Evolutionary conservation across 2,888 invertebrate genomes (phyloP).

Genomic region (Fabriciana adippe): DNA sequence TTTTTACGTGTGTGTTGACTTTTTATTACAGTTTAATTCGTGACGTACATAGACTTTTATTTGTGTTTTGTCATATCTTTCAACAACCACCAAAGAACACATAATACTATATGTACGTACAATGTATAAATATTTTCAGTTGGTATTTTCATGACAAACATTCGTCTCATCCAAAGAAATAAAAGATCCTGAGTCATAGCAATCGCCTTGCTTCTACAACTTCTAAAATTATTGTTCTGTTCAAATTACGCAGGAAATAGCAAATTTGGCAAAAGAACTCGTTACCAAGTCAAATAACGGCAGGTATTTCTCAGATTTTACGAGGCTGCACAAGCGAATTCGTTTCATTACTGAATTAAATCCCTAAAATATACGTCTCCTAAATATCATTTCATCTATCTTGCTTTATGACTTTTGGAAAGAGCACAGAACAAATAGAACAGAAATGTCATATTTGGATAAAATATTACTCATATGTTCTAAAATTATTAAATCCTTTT

Average conservation of each 20-base stretch:
- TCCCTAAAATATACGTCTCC: conserved; percentile 17
- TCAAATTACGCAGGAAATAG: not conserved
- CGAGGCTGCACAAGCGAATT: conserved; percentile 13
- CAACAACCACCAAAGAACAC: too few relatives aligned
- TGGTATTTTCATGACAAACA: not conserved
- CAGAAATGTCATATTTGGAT: not conserved
- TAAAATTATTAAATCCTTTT: too few relatives aligned
- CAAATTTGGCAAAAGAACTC: conserved; percentile 5
- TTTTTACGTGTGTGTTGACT: too few relatives aligned
- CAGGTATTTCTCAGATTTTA: conserved; percentile 13
- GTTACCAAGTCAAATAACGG: conserved; percentile 1
- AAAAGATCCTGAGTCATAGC: not conserved
- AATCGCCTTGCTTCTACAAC: too few relatives aligned
- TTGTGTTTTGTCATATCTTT: too few relatives aligned
- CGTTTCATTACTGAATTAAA: conserved; percentile 34
- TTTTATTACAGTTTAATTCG: too few relatives aligned
- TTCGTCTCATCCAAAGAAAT: not conserved
- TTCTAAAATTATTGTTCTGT: not conserved
- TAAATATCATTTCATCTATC: conserved; percentile 24
- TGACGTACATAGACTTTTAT: too few relatives aligned
- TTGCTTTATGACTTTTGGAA: conserved; percentile 18
- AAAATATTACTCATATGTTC: not conserved
- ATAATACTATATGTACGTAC: too few relatives aligned
- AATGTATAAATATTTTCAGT: too few relatives aligned
- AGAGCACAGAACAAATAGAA: conserved; percentile 1